These are phyloP conservation scores for Octomys mimax DNA, from an alignment of 2,797 vertebrate genomes.

Conservation along the genomic window DNA sequence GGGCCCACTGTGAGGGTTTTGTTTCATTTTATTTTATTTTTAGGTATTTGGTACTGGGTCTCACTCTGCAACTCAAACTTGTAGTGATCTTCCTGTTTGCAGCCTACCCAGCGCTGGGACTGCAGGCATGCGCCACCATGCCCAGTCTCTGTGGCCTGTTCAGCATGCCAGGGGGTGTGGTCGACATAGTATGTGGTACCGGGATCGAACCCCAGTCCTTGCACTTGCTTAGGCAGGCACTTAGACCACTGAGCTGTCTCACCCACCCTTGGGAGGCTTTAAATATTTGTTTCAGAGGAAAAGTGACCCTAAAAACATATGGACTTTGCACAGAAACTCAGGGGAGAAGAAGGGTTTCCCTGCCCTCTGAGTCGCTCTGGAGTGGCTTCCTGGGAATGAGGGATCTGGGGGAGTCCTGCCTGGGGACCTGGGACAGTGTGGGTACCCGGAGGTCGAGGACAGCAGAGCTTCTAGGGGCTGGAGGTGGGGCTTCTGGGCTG, in stretches of 20 bases:
- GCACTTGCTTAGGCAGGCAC: too few species aligned
- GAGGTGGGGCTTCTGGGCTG: not conserved
- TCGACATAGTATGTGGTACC: too few species aligned
- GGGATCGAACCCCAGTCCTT: too few species aligned
- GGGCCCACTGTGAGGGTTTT: not conserved
- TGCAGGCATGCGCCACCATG: too few species aligned
- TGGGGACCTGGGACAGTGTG: not conserved
- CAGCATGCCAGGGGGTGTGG: too few species aligned
- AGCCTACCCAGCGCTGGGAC: too few species aligned
- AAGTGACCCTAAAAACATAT: not conserved
- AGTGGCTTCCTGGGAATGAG: not conserved
- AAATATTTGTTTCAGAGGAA: conserved; percentile 8
- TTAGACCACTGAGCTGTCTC: too few species aligned
- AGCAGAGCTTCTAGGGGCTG: not conserved
- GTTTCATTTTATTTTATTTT: too few species aligned
- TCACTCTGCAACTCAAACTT: too few species aligned
- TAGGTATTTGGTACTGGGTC: too few species aligned
- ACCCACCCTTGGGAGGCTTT: not conserved
- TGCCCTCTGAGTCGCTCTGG: not conserved
- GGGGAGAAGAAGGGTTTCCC: not conserved
- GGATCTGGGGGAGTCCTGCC: not conserved
- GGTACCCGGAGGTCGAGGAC: not conserved
- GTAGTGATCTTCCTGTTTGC: too few species aligned
- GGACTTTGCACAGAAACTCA: not conserved
- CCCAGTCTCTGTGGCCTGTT: too few species aligned